Evolutionary conservation across 1,140 invertebrate genomes (phyloP).

Genomic region (Harlomillsia oculata): DNA sequence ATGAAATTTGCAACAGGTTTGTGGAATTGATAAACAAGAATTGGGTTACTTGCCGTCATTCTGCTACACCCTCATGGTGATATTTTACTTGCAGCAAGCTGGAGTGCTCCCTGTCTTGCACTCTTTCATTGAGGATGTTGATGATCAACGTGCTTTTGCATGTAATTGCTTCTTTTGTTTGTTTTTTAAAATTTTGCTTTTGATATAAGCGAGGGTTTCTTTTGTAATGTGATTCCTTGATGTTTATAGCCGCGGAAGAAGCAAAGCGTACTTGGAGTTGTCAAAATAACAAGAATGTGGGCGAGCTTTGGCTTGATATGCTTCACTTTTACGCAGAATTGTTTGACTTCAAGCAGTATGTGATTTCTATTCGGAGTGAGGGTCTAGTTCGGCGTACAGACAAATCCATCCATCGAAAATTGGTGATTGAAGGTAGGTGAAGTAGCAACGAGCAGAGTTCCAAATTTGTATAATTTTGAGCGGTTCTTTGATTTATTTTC

Average conservation of each 20-base stretch:
- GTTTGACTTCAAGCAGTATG: conserved; percentile 40
- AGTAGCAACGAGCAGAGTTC: background rate
- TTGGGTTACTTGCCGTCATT: conserved; percentile 23
- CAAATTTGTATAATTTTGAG: conserved; percentile 4
- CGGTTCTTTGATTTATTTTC: conserved; percentile 22
- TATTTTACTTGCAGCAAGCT: conserved; percentile 25
- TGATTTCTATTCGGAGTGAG: conserved; percentile 41
- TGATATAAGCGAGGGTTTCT: background rate
- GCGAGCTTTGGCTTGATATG: conserved; percentile 43
- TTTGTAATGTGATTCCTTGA: too few species aligned
- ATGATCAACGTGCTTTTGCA: conserved; percentile 9
- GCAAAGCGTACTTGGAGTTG: conserved; percentile 10
- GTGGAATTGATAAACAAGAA: conserved; percentile 29
- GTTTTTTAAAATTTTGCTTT: background rate
- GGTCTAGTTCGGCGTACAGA: conserved; percentile 36
- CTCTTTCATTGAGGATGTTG: background rate
- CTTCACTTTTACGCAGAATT: conserved; percentile 43
- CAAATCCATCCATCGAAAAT: conserved; percentile 42
- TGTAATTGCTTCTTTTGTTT: conserved; percentile 9
- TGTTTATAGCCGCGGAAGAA: conserved; percentile 18
- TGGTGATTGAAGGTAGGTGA: conserved; percentile 45
- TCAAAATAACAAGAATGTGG: conserved; percentile 33
- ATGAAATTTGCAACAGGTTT: conserved; percentile 13
- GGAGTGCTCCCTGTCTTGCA: conserved; percentile 24
- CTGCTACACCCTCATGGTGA: conserved; percentile 23